Percentiles rank a stretch among this genome's conserved stretches.
These are phyloP conservation scores for Halocynthia aurantium DNA, from an alignment of 23 tunicate genomes.

Conservation along the genomic window DNA sequence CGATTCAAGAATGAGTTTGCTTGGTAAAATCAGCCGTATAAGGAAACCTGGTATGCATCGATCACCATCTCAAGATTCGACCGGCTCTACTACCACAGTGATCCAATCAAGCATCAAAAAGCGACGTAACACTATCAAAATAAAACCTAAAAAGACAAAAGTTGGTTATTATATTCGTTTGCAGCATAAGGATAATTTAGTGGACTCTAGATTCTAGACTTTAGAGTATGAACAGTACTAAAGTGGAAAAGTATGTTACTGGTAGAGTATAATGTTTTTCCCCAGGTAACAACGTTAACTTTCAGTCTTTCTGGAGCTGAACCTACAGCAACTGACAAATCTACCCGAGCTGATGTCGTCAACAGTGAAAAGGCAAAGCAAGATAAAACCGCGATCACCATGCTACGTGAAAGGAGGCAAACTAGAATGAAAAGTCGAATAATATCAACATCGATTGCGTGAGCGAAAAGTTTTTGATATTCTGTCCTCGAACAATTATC, in stretches of 20 bases:
- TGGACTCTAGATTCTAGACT: background rate
- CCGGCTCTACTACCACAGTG: conserved; percentile 28
- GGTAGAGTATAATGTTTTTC: background rate
- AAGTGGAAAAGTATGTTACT: background rate
- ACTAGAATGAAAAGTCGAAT: background rate
- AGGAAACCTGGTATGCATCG: conserved; percentile 11
- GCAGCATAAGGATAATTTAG: background rate
- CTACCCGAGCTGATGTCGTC: background rate
- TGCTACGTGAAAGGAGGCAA: background rate
- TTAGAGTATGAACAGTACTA: background rate
- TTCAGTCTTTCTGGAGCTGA: conserved; percentile 48
- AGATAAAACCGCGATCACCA: background rate
- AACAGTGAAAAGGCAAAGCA: background rate
- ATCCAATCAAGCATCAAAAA: conserved; percentile 7
- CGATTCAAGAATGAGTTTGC: background rate
- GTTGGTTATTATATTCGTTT: background rate
- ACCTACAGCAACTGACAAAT: conserved; percentile 21
- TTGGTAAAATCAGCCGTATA: background rate
- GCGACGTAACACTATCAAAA: conserved; percentile 2
- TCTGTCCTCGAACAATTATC: too few relatives aligned
- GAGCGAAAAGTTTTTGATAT: too few relatives aligned
- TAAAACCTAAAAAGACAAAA: conserved; percentile 28
- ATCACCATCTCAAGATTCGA: conserved; percentile 30
- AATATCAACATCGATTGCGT: too few relatives aligned
- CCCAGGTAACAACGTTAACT: conserved; percentile 48